phyloP scores from a whole-genome alignment of 2,113 vertebrate genomes.

The Zeus faber region DNA sequence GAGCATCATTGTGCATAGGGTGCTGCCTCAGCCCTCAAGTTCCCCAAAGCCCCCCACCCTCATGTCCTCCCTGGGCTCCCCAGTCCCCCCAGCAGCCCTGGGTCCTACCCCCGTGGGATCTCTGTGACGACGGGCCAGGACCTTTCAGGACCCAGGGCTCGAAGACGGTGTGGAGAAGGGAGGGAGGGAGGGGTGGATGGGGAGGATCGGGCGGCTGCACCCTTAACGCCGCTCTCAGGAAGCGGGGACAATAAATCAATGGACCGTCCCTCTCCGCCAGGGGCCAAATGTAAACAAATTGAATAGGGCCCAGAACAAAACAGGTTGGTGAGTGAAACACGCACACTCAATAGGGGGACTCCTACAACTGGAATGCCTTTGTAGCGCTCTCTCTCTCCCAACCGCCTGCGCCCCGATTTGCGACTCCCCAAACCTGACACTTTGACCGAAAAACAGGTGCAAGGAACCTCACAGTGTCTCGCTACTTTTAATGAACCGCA shows the following conservation, averaged over 20 bases:
- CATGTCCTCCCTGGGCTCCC: slow-evolving; percentile 25
- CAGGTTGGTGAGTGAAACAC: slow-evolving; percentile 66
- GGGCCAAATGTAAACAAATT: slow-evolving; percentile 76
- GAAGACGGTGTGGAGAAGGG: slow-evolving; percentile 44
- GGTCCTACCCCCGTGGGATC: slow-evolving; percentile 42
- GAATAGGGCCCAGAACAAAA: slow-evolving; percentile 70
- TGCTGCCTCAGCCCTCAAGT: too few species aligned
- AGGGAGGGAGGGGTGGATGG: slow-evolving; percentile 49
- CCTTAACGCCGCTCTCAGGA: slow-evolving; percentile 60
- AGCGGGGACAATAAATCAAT: slow-evolving; percentile 71
- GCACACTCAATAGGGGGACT: slow-evolving; percentile 53
- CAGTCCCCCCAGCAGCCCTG: slow-evolving; percentile 17
- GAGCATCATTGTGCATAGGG: too few species aligned
- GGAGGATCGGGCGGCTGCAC: slow-evolving; percentile 34
- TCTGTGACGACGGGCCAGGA: slow-evolving; percentile 42
- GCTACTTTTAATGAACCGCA: too few species aligned
- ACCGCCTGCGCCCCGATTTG: slow-evolving; percentile 33
- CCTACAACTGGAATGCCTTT: slow-evolving; percentile 55
- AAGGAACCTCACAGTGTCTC: slow-evolving; percentile 13
- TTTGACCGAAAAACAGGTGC: slow-evolving; percentile 29
- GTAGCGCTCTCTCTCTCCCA: slow-evolving; percentile 43
- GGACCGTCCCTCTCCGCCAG: slow-evolving; percentile 68
- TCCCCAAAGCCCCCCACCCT: too few species aligned
- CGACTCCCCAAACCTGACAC: slow-evolving; percentile 26
- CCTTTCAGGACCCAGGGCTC: slow-evolving; percentile 40